Evolutionary conservation across 1,140 invertebrate genomes (phyloP).

Genomic region (Schlechtendalia chinensis): DNA sequence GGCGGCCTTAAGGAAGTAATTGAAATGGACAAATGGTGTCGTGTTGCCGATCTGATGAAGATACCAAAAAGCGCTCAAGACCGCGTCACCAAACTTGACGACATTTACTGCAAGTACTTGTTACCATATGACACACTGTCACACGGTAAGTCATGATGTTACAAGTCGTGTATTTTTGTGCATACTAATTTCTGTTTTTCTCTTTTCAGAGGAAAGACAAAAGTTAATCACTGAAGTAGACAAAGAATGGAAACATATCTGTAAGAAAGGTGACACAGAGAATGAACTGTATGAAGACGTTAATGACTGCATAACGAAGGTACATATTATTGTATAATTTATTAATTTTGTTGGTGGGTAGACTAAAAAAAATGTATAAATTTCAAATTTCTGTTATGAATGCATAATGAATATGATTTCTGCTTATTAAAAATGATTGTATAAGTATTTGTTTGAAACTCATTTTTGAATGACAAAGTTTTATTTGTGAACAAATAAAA

Average conservation of each 20-base stretch:
- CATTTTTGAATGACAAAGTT: no score
- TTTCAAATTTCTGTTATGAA: no score
- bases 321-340: constrained; percentile 53
- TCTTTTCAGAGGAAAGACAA: constrained; percentile 46
- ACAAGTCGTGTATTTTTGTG: not conserved
- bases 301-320: constrained; percentile 79
- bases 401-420: no score
- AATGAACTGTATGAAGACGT: constrained; percentile 57
- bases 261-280: constrained; percentile 55
- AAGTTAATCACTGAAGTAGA: constrained; percentile 75
- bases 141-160: constrained; percentile 59
- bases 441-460: no score
- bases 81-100: constrained; percentile 80
- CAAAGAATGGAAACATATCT: constrained; percentile 67
- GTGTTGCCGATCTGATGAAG: constrained; percentile 83
- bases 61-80: constrained; percentile 82
- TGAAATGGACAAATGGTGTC: constrained; percentile 86
- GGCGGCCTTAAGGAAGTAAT: constrained; percentile 87
- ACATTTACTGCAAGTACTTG: constrained; percentile 91
- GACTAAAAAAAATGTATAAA: no score
- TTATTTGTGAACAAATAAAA: no score
- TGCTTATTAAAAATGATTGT: no score
- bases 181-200: not conserved
- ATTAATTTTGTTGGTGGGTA: no score
- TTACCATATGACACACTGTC: constrained; percentile 86